Percentiles rank a stretch among this genome's conserved stretches.
Evolutionary conservation across 2,888 invertebrate genomes (phyloP).

Genomic region (Dryocosmus kuriphilus): DNA sequence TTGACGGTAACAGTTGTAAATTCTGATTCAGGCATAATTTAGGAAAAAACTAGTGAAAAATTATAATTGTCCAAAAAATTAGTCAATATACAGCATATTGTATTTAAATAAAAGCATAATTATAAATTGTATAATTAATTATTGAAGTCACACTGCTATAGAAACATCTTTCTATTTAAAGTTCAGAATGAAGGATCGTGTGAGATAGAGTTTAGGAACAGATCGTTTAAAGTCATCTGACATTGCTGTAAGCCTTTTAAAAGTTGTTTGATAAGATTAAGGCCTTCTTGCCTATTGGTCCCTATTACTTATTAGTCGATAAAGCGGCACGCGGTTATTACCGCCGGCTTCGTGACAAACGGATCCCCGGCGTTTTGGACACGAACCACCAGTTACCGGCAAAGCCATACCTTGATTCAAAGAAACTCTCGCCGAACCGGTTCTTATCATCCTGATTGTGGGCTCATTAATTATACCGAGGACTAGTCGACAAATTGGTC

Average conservation of each 20-base stretch:
- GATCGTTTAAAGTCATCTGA: neutral
- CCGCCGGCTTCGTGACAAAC: constrained; percentile 68
- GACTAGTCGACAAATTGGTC: constrained; percentile 69
- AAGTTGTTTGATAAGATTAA: constrained; percentile 8
- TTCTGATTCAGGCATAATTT: no score
- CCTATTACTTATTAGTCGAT: constrained; percentile 72
- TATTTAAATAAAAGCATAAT: no score
- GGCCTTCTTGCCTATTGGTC: neutral
- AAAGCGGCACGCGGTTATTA: constrained; percentile 67
- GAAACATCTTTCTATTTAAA: no score
- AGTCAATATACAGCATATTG: no score
- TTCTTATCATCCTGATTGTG: constrained; percentile 60
- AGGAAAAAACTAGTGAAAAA: no score
- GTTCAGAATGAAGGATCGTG: constrained; percentile 9
- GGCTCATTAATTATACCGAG: constrained; percentile 68
- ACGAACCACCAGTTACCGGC: constrained; percentile 47
- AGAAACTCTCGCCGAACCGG: constrained; percentile 56
- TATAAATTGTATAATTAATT: no score
- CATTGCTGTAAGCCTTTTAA: constrained; percentile 1
- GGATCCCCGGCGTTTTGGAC: constrained; percentile 58
- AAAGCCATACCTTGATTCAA: constrained; percentile 47
- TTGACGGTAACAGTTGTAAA: no score
- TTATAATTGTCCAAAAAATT: no score
- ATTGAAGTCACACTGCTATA: no score
- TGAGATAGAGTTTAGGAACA: neutral